Base-by-base conservation (phyloP, 2,888 invertebrate genomes). In the Rhogogaster chlorosoma region DNA sequence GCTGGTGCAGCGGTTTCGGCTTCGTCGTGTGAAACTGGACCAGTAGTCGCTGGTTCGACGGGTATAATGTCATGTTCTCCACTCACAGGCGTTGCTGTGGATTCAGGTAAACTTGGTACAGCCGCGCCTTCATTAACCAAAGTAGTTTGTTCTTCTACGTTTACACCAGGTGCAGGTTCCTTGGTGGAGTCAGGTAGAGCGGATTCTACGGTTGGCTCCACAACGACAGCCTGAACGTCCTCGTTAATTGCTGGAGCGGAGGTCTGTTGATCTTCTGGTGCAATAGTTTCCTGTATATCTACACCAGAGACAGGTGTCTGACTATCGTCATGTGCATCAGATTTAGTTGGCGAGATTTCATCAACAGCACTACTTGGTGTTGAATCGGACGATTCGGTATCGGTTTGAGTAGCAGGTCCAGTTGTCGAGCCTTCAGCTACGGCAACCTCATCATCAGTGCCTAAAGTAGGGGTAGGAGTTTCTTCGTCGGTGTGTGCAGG, bases 111-210 rank as follows among this genome's bases (percentile, higher is more conserved):
- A n/a, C 86, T 84, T 86, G 87, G 89, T 67, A 88, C 85, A 77
- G 78, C 45, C 75, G 26, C 84, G 26, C 75, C 36, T 57, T 70
- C 87, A 71, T 61, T 85, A 61, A 75, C 80, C 32, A 57, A 86
- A 77, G 88, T 78, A 7, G 88, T 86, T 86, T 90, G 89, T 85
- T 90, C 88, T 84, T 88, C 90, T 10, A 85, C 84, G 12, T 70
- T 84, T 85, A 90, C 88, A 77, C 86, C 84, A 18, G 83, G 86
- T 88, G 84, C 86, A 86, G 67, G 87, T 86, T 86, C 75, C 84
- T 87, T 83, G 86, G 89, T 77, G 42, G 77, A 18, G 85, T 88
- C 88, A 57, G 86, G 86, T 61, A 18, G 42, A 86, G 85, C 80
- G 71, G 84, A 85, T 38, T 84, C 70, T 86, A 73, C 83, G 87